Conservation (phyloP, 2,888 invertebrate genomes). For the Bellardia bayeri region DNA sequence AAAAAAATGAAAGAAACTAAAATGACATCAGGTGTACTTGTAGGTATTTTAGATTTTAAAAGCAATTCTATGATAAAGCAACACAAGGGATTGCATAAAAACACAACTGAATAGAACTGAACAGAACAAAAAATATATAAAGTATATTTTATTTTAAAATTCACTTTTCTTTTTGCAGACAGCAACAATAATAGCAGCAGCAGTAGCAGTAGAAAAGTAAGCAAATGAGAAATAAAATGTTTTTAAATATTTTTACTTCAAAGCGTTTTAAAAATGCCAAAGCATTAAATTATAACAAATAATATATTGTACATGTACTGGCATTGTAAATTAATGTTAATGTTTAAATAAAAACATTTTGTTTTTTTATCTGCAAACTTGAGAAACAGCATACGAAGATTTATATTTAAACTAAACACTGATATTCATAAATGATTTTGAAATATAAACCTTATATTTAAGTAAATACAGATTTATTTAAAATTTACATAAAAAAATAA, state of each 20-base stretch:
- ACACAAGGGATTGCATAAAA: conserved; percentile 59
- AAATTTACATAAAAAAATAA: too few relatives aligned
- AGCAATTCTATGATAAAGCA: conserved; percentile 61
- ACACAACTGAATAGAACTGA: conserved; percentile 1
- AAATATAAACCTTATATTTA: too few relatives aligned
- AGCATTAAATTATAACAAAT: neutral
- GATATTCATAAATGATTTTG: too few relatives aligned
- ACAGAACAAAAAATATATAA: neutral
- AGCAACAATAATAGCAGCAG: neutral
- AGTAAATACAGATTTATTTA: too few relatives aligned
- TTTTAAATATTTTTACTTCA: conserved; percentile 25
- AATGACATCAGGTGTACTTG: conserved; percentile 70
- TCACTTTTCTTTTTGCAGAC: conserved; percentile 28
- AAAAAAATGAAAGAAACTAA: conserved; percentile 6
- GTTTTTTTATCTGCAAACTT: neutral
- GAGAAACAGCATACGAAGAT: too few relatives aligned
- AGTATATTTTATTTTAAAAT: conserved; percentile 8
- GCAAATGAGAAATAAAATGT: conserved; percentile 34
- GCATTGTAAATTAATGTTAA: conserved; percentile 2
- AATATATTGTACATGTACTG: neutral
- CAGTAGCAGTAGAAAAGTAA: neutral
- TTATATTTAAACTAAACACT: too few relatives aligned
- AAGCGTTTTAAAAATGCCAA: conserved; percentile 15
- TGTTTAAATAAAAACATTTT: neutral
- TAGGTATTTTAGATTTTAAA: conserved; percentile 64